These are phyloP conservation scores for Liopterus haemorrhoidalis DNA, from an alignment of 2,888 invertebrate species.

Conservation along the genomic window DNA sequence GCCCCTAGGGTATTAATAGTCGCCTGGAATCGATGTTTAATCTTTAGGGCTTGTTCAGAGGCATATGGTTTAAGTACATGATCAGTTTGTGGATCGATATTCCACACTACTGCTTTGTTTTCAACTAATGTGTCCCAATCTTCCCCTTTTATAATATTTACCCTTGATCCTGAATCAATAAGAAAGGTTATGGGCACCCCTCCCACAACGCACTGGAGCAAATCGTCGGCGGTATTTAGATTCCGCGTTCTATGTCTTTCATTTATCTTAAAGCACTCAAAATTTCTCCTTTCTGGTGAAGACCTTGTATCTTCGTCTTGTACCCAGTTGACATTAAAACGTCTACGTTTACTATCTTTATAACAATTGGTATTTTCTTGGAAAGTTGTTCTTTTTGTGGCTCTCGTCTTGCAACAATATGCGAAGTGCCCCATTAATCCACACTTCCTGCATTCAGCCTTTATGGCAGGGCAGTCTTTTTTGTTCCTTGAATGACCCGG, in stretches of 20 bases:
- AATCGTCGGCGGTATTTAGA: conserved; percentile 21
- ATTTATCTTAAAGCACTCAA: conserved; percentile 15
- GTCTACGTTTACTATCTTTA: no score
- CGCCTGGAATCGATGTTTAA: conserved; percentile 21
- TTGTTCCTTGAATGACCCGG: conserved; percentile 2
- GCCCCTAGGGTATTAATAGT: conserved; percentile 16
- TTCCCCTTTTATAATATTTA: conserved; percentile 25
- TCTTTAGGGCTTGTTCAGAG: conserved; percentile 12
- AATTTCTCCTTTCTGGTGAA: background rate
- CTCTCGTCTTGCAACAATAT: conserved; percentile 18
- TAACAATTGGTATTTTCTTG: no score
- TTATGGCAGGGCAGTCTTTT: conserved; percentile 21
- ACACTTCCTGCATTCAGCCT: conserved; percentile 24
- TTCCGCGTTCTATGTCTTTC: no score
- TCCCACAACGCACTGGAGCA: conserved; percentile 25
- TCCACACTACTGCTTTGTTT: conserved; percentile 24
- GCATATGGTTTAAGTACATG: conserved; percentile 26
- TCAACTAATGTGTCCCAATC: conserved; percentile 25
- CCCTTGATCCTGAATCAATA: conserved; percentile 29
- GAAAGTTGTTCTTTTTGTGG: conserved; percentile 11
- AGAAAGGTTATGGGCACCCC: conserved; percentile 25
- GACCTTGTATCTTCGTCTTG: background rate
- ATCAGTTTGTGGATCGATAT: conserved; percentile 13
- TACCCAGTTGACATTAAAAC: background rate
- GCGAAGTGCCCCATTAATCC: conserved; percentile 24